A percentile compares a stretch with the other conserved stretches of the same genome.
These are phyloP conservation scores for Galerucella pusilla DNA, from an alignment of 2,888 invertebrate species.

Conservation along the genomic window DNA sequence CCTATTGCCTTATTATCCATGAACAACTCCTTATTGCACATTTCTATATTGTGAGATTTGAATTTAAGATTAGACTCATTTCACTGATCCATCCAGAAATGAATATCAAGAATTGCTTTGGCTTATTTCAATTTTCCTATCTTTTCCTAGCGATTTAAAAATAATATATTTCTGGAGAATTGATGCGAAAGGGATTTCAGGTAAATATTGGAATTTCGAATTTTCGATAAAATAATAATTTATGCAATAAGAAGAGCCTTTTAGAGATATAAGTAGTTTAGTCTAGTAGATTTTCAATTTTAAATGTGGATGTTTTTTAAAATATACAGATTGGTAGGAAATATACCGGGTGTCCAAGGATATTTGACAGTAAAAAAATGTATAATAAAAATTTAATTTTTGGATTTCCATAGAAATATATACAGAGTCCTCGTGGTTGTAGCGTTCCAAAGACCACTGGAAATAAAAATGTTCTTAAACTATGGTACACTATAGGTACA, in stretches of 20 bases:
- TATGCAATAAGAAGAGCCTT: background rate
- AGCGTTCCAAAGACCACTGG: too few relatives aligned
- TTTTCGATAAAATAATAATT: slow-evolving; percentile 1
- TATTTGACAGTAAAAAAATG: too few relatives aligned
- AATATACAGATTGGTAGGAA: too few relatives aligned
- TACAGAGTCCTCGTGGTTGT: too few relatives aligned
- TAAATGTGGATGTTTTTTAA: too few relatives aligned
- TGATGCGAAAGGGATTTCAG: background rate
- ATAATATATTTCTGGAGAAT: too few relatives aligned
- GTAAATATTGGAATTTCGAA: background rate
- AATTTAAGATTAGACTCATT: slow-evolving; percentile 15
- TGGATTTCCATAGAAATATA: too few relatives aligned
- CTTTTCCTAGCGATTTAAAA: background rate
- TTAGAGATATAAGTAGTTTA: background rate
- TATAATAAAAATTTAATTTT: too few relatives aligned
- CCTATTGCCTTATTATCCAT: background rate
- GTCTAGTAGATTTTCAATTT: too few relatives aligned
- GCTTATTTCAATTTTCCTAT: slow-evolving; percentile 5
- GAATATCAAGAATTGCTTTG: slow-evolving; percentile 12
- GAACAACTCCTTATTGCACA: background rate
- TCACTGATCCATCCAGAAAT: slow-evolving; percentile 11
- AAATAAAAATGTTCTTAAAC: too few relatives aligned
- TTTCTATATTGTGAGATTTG: slow-evolving; percentile 4
- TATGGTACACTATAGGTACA: too few relatives aligned
- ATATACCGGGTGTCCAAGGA: too few relatives aligned